These are phyloP conservation scores for Aporophyla nigra DNA, from an alignment of 2,888 invertebrate species.

Conservation along the genomic window DNA sequence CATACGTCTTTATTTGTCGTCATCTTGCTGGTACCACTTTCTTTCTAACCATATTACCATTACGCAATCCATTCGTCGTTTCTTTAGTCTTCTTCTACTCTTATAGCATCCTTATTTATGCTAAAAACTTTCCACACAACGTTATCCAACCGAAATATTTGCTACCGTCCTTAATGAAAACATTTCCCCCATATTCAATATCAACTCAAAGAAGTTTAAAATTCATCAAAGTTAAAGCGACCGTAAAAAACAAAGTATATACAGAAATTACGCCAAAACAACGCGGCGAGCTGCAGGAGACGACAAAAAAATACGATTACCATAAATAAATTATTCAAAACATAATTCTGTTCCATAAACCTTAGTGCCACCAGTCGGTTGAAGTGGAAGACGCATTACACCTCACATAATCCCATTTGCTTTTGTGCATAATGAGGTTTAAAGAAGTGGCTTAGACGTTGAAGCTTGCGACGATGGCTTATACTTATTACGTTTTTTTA, in stretches of 20 bases:
- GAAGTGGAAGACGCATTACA: constrained; percentile 69
- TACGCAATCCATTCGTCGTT: too few species aligned
- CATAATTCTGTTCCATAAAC: constrained; percentile 71
- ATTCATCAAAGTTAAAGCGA: constrained; percentile 39
- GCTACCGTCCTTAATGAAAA: not conserved
- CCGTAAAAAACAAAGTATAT: constrained; percentile 45
- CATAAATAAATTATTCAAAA: constrained; percentile 75
- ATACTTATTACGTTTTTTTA: constrained; percentile 30
- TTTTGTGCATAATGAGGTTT: constrained; percentile 70
- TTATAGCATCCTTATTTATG: too few species aligned
- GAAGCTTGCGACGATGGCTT: constrained; percentile 16
- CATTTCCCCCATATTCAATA: constrained; percentile 17
- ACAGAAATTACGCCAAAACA: constrained; percentile 49
- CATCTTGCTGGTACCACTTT: too few species aligned
- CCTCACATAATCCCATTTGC: constrained; percentile 70
- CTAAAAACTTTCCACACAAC: too few species aligned
- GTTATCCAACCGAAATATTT: too few species aligned
- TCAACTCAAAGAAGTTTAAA: constrained; percentile 7
- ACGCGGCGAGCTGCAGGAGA: constrained; percentile 20
- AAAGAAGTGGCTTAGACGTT: constrained; percentile 34
- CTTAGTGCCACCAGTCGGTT: constrained; percentile 65
- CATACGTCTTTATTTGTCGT: too few species aligned
- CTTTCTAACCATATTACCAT: too few species aligned
- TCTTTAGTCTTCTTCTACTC: too few species aligned
- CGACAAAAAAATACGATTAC: constrained; percentile 68